A percentile compares a stretch with the other conserved stretches of the same genome.
Conservation (phyloP, 2,888 invertebrate species). For the Ectobius pallidus region DNA sequence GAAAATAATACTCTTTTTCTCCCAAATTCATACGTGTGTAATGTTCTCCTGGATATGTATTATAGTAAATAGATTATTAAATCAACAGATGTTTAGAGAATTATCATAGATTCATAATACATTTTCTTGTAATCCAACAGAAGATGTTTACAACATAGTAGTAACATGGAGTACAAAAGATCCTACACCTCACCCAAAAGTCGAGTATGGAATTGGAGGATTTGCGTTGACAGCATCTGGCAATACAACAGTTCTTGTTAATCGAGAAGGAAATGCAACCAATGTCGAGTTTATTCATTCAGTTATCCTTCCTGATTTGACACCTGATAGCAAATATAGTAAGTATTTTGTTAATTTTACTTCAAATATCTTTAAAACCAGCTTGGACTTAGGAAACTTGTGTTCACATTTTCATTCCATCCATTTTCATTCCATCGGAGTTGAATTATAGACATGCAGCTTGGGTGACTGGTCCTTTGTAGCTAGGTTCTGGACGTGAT, state of each 20-base stretch:
- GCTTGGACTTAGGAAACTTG: too few relatives aligned
- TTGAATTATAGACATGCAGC: too few relatives aligned
- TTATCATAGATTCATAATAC: neutral
- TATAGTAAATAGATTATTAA: neutral
- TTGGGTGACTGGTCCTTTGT: too few relatives aligned
- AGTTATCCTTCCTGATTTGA: constrained; percentile 67
- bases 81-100: neutral
- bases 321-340: constrained; percentile 69
- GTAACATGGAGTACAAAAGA: constrained; percentile 85
- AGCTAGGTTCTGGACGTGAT: too few relatives aligned
- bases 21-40: neutral
- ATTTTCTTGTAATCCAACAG: constrained; percentile 53
- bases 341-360: constrained; percentile 45
- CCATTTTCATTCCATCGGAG: too few relatives aligned
- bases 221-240: constrained; percentile 64
- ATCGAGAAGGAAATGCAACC: neutral
- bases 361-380: neutral
- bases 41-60: neutral
- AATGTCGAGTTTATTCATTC: constrained; percentile 79
- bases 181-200: constrained; percentile 69
- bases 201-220: constrained; percentile 73
- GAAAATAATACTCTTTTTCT: neutral
- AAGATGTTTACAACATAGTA: constrained; percentile 69
- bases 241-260: constrained; percentile 54
- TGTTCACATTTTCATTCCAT: too few relatives aligned